These are phyloP conservation scores for Alloscopus bannaensis DNA, from an alignment of 2,888 invertebrate genomes.

Conservation along the genomic window DNA sequence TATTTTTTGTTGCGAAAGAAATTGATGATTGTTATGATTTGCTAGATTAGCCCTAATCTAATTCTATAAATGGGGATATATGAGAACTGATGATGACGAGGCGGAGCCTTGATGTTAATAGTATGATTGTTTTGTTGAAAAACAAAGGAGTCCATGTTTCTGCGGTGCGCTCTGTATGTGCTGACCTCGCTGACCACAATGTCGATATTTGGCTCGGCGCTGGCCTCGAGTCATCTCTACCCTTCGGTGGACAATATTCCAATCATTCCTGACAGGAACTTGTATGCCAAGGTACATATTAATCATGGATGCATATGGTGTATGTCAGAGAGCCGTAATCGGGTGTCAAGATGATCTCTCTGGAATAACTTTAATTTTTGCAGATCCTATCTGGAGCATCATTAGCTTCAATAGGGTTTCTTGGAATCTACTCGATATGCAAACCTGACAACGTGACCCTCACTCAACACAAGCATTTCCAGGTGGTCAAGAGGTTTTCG, in stretches of 20 bases:
- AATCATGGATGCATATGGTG: neutral
- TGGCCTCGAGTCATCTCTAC: slow-evolving; percentile 66
- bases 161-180: slow-evolving; percentile 66
- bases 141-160: slow-evolving; percentile 69
- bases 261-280: slow-evolving; percentile 69
- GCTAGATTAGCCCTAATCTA: too few species aligned
- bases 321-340: neutral
- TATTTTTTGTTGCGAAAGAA: too few species aligned
- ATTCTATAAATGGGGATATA: too few species aligned
- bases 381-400: slow-evolving; percentile 72
- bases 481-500: slow-evolving; percentile 71
- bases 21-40: too few species aligned
- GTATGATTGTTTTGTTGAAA: slow-evolving; percentile 3
- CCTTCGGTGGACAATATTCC: slow-evolving; percentile 63
- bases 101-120: neutral
- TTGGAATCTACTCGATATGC: slow-evolving; percentile 70
- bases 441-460: slow-evolving; percentile 71
- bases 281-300: slow-evolving; percentile 69
- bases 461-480: slow-evolving; percentile 72
- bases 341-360: neutral
- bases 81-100: slow-evolving; percentile 8
- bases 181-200: slow-evolving; percentile 68
- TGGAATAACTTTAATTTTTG: slow-evolving; percentile 11
- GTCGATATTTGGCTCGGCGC: slow-evolving; percentile 71
- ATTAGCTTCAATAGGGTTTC: slow-evolving; percentile 70